Conservation (phyloP, 1,140 invertebrate species). For the Tyrophagus putrescentiae region DNA sequence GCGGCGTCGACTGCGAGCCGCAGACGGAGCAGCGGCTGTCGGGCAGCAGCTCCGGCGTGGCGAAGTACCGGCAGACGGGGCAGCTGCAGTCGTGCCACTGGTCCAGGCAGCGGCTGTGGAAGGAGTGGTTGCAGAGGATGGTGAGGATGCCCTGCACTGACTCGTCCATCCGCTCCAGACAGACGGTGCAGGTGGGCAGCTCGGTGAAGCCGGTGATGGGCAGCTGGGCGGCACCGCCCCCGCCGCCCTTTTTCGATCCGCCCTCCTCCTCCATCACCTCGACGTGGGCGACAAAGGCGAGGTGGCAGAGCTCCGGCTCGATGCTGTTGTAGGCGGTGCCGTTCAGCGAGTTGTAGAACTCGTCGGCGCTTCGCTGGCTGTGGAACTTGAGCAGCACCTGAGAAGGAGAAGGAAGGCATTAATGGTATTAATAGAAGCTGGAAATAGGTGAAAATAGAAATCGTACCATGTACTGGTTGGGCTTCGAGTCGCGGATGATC, state of each 20-base stretch:
- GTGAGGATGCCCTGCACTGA: conserved; percentile 91
- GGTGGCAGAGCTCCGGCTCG: conserved; percentile 75
- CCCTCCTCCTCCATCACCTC: conserved; percentile 51
- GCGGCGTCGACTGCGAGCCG: conserved; percentile 39
- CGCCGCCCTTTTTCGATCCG: too few relatives aligned
- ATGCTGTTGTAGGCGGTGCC: conserved; percentile 79
- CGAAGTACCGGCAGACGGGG: conserved; percentile 59
- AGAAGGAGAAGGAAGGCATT: conserved; percentile 36
- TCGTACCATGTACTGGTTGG: conserved; percentile 92
- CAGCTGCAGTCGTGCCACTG: conserved; percentile 62
- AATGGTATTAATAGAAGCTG: too few relatives aligned
- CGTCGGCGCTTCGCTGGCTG: conserved; percentile 55
- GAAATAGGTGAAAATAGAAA: conserved; percentile 54
- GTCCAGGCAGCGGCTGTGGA: conserved; percentile 81
- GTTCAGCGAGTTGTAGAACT: conserved; percentile 87
- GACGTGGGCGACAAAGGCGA: conserved; percentile 85
- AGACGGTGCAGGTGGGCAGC: conserved; percentile 92
- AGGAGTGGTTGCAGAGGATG: conserved; percentile 95
- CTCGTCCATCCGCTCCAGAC: conserved; percentile 85
- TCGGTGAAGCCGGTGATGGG: conserved; percentile 62
- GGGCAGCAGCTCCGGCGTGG: conserved; percentile 74
- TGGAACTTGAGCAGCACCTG: conserved; percentile 26
- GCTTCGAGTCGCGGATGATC: conserved; percentile 62
- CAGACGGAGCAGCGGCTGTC: conserved; percentile 73
- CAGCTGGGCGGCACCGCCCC: too few relatives aligned